phyloP scores from a whole-genome alignment of 2,113 vertebrate species.

The Sorex fumeus region DNA sequence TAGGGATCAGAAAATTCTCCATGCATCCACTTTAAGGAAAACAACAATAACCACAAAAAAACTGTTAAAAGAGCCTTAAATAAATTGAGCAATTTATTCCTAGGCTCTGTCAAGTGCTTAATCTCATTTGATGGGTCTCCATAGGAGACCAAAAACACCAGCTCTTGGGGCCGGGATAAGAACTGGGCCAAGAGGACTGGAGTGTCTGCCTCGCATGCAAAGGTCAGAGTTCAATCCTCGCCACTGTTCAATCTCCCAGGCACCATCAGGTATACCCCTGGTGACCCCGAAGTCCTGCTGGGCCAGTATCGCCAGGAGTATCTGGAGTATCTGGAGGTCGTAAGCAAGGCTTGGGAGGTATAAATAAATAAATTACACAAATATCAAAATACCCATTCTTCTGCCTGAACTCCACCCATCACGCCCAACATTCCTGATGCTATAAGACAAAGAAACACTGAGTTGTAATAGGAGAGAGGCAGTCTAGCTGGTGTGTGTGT shows the following conservation, averaged over 20 bases:
- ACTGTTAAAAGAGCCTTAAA: not conserved
- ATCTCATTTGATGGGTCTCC: not conserved
- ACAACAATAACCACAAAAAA: too few relatives aligned
- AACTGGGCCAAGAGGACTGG: too few relatives aligned
- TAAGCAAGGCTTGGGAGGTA: too few relatives aligned
- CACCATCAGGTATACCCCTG: too few relatives aligned
- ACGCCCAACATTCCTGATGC: not conserved
- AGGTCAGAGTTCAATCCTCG: too few relatives aligned
- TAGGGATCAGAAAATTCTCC: not conserved
- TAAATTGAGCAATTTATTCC: slow-evolving; percentile 28
- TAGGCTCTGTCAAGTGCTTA: not conserved
- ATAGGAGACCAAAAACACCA: not conserved
- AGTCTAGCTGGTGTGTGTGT: not conserved
- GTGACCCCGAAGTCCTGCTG: too few relatives aligned
- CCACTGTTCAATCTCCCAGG: too few relatives aligned
- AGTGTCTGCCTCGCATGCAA: too few relatives aligned
- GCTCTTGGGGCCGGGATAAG: too few relatives aligned
- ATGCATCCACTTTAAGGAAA: not conserved
- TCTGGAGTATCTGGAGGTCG: too few relatives aligned
- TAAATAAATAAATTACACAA: too few relatives aligned
- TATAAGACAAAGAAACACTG: not conserved
- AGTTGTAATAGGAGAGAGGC: not conserved
- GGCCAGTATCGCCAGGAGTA: too few relatives aligned
- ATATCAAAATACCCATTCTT: not conserved
- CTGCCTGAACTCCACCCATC: not conserved